These are phyloP conservation scores for Oithona nana DNA, from an alignment of 2,888 invertebrate species.

Conservation along the genomic window DNA sequence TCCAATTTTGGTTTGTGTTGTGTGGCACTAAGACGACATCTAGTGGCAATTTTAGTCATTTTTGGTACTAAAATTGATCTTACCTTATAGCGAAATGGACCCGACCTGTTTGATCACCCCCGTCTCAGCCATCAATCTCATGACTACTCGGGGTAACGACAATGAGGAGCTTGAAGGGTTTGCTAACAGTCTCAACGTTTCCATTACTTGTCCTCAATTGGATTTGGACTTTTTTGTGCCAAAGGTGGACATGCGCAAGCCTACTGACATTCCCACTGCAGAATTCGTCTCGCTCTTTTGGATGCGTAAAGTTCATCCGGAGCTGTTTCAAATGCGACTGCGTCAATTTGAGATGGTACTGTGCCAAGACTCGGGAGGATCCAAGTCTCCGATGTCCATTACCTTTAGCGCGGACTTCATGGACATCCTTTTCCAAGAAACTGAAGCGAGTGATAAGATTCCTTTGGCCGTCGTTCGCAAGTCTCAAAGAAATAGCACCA, in stretches of 20 bases:
- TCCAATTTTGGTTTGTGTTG: no score
- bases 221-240: slow-evolving; percentile 12
- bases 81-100: slow-evolving; percentile 15
- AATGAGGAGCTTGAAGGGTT: no score
- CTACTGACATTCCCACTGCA: background rate
- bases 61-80: no score
- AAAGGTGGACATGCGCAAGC: slow-evolving; percentile 7
- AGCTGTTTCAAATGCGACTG: background rate
- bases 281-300: slow-evolving; percentile 9
- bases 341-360: background rate
- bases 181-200: background rate
- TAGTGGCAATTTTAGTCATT: no score
- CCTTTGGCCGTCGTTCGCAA: background rate
- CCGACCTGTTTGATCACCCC: slow-evolving; percentile 1
- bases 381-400: background rate
- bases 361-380: background rate
- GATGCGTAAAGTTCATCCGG: slow-evolving; percentile 14
- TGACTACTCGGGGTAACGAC: background rate
- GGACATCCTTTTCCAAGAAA: background rate
- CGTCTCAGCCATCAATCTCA: background rate
- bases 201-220: background rate
- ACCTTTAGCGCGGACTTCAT: background rate
- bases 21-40: no score
- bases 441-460: background rate
- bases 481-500: background rate